A percentile compares a stretch with the other conserved stretches of the same genome.
Conservation (phyloP, 2,888 invertebrate species). For the Ectobius pallidus region DNA sequence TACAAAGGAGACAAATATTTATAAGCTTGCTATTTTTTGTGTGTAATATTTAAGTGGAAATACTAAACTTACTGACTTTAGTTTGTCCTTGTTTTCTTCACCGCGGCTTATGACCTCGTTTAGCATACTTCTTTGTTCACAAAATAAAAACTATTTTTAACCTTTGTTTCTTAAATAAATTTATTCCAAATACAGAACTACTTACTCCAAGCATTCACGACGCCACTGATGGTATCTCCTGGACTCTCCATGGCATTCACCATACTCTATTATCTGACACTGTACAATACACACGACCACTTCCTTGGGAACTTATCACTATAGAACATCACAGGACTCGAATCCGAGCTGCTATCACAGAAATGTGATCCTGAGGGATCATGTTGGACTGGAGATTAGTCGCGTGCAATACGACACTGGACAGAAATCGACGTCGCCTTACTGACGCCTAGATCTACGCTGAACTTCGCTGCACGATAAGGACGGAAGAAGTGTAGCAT, state of each 20-base stretch:
- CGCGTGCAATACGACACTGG: not conserved
- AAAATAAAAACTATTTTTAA: too few species aligned
- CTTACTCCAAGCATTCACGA: slow-evolving; percentile 49
- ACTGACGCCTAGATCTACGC: not conserved
- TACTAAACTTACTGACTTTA: not conserved
- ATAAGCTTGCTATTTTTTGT: too few species aligned
- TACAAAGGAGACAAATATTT: too few species aligned
- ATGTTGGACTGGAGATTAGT: not conserved
- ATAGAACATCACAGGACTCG: too few species aligned
- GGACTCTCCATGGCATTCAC: slow-evolving; percentile 22
- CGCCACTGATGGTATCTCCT: slow-evolving; percentile 54
- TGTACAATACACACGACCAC: not conserved
- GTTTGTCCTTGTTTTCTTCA: too few species aligned
- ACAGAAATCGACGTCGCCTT: not conserved
- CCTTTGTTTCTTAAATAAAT: too few species aligned
- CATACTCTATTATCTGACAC: slow-evolving; percentile 17
- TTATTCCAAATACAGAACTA: too few species aligned
- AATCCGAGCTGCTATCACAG: not conserved
- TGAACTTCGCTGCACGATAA: not conserved
- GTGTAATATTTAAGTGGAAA: not conserved
- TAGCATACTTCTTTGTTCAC: too few species aligned
- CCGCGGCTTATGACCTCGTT: too few species aligned
- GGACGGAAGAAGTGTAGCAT: not conserved
- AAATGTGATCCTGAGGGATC: not conserved
- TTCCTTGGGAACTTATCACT: not conserved